Base-by-base conservation (phyloP, 2,113 vertebrate genomes). In the Alosa alosa region DNA sequence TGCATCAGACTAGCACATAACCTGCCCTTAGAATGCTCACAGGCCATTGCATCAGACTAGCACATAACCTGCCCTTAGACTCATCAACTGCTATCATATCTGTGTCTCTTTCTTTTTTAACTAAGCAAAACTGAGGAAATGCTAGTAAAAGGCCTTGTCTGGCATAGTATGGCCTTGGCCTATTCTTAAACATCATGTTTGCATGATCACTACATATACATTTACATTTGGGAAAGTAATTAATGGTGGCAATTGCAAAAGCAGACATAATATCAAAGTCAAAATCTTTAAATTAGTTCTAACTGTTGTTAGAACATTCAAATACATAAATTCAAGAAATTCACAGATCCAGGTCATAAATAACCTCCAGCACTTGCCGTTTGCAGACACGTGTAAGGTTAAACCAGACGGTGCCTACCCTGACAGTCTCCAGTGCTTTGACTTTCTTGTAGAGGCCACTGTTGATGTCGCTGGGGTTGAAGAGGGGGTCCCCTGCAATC, bases 401-500 rank as follows among this genome's bases (percentile, higher is more conserved):
- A n/a, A 20, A 64, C 18, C 0, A 64, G 64, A 6, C 1, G 8
- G 11, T 17, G 36, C 96, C 93, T 93, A 99, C 98, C 92, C 97
- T 92, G 85, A 98, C 96, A 52, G 96, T 93, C 89, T 98, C 98
- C 90, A 99, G 94, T 46, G 94, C 92, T 91, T 99, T 99, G 89
- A 95, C 94, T 87, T 98, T 99, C 90, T 96, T 96, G 89, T 99
- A 99, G 78, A 99, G 95, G 55, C 93, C 86, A 6, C 94, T 95
- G 91, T 99, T 99, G 91, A 99, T 96, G 92, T 98, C 98, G 50
- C 94, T 96, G 85, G 97, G 95, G 0, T 99, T 98, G 93, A 99
- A 99, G 85, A 99, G 96, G 0, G 98, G 98, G 84, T 99, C 98
- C 0, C 96, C 97, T 86, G 97, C 96, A 55, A 99, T 99, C 95